Conservation (phyloP, 2,113 vertebrate species). For the Lophotis ruficrista region DNA sequence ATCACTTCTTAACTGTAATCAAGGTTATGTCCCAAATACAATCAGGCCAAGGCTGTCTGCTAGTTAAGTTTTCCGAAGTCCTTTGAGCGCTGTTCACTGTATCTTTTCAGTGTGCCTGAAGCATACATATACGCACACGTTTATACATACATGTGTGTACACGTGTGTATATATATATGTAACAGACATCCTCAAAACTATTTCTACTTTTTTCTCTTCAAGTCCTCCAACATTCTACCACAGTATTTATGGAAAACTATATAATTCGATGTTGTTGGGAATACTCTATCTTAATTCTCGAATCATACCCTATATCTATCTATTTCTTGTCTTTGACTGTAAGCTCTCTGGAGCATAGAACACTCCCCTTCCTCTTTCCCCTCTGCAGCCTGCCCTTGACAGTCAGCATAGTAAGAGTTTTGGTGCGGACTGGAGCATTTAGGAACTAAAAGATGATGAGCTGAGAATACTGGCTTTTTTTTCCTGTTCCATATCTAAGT, state of each 20-base stretch:
- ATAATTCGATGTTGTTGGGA: background rate
- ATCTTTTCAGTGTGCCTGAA: background rate
- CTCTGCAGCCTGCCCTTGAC: background rate
- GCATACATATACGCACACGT: background rate
- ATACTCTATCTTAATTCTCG: background rate
- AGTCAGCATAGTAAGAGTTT: background rate
- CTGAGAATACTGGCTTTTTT: background rate
- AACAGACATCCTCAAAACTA: background rate
- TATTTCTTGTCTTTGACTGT: background rate
- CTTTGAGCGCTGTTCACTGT: background rate
- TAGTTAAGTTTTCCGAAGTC: background rate
- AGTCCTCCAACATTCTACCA: background rate
- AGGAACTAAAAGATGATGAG: background rate
- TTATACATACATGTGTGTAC: background rate
- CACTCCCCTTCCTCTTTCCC: background rate
- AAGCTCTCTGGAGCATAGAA: background rate
- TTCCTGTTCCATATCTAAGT: background rate
- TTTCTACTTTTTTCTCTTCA: background rate
- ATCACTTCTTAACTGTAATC: background rate
- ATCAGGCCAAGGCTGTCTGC: background rate
- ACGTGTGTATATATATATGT: accelerated
- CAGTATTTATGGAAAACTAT: background rate
- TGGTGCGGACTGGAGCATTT: background rate
- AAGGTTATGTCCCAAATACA: background rate
- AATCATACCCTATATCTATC: background rate